These are phyloP conservation scores for Ptilorrhoa leucosticta DNA, from an alignment of 2,113 vertebrate species.

Conservation along the genomic window DNA sequence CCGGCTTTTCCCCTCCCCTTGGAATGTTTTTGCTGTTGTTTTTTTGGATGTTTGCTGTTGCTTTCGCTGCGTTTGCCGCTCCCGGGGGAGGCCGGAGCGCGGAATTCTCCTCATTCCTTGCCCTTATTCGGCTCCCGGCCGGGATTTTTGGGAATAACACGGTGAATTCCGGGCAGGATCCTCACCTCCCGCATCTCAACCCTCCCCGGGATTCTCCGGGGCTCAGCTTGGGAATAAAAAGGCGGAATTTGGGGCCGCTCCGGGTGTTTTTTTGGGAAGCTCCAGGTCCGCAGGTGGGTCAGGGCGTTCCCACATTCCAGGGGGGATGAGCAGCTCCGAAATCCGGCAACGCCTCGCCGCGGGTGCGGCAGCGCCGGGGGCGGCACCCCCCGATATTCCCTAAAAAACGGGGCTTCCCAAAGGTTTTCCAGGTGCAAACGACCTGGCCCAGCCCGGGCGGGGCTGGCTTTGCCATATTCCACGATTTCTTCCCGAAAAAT, in stretches of 20 bases:
- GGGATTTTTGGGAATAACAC: background rate
- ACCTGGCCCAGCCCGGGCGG: rapidly evolving
- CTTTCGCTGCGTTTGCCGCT: background rate
- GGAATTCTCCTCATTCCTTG: conserved; percentile 75
- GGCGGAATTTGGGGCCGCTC: background rate
- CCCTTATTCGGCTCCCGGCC: conserved; percentile 66
- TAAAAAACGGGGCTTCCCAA: rapidly evolving
- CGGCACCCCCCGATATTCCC: background rate
- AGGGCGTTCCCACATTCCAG: background rate
- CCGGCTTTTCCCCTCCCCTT: background rate
- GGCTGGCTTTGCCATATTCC: rapidly evolving
- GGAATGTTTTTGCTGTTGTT: background rate
- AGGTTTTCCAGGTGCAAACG: rapidly evolving
- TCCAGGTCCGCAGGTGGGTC: background rate
- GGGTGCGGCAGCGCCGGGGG: background rate
- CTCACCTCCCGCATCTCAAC: background rate
- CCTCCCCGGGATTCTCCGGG: background rate
- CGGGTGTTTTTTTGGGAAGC: background rate
- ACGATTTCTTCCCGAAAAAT: rapidly evolving
- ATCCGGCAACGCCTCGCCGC: background rate
- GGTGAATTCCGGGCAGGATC: background rate
- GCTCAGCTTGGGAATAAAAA: background rate
- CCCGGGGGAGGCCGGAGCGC: conserved; percentile 39
- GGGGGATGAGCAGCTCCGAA: background rate
- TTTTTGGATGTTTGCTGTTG: background rate